Conservation (phyloP, 2,888 invertebrate species). For the Cosmia pyralina region DNA sequence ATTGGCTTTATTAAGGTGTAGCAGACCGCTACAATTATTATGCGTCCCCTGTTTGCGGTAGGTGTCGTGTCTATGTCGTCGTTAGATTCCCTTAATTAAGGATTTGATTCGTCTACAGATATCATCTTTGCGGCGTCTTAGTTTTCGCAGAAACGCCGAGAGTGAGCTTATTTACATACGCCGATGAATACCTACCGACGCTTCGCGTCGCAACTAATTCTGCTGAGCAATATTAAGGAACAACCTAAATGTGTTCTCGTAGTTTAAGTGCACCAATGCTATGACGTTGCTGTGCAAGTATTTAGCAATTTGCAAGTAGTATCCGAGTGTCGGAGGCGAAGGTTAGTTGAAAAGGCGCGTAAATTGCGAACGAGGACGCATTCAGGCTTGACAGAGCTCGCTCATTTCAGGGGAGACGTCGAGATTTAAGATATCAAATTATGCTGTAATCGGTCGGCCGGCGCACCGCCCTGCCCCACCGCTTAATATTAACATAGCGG, state of each 20-base stretch:
- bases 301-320: constrained; percentile 73
- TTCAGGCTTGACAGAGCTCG: constrained; percentile 82
- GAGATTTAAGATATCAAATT: constrained; percentile 88
- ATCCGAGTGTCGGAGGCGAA: constrained; percentile 68
- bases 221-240: constrained; percentile 38
- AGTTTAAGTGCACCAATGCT: constrained; percentile 64
- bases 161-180: constrained; percentile 57
- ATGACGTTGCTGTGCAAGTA: constrained; percentile 64
- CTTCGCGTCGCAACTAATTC: constrained; percentile 28
- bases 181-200: constrained; percentile 11
- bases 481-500: constrained; percentile 87
- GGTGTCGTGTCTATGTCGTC: constrained; percentile 87
- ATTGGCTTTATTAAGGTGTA: constrained; percentile 91
- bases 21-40: constrained; percentile 90
- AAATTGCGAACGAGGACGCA: constrained; percentile 86
- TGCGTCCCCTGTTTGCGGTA: constrained; percentile 90
- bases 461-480: constrained; percentile 71
- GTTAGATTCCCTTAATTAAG: constrained; percentile 88
- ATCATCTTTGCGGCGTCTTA: constrained; percentile 78
- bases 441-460: constrained; percentile 85
- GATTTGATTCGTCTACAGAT: constrained; percentile 84
- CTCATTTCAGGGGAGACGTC: constrained; percentile 78
- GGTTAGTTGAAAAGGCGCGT: constrained; percentile 82
- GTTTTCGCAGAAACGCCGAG: constrained; percentile 61
- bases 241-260: constrained; percentile 28